Evolutionary conservation across 1,140 invertebrate species (phyloP).

Genomic region (Thaumetopoea pityocampa): DNA sequence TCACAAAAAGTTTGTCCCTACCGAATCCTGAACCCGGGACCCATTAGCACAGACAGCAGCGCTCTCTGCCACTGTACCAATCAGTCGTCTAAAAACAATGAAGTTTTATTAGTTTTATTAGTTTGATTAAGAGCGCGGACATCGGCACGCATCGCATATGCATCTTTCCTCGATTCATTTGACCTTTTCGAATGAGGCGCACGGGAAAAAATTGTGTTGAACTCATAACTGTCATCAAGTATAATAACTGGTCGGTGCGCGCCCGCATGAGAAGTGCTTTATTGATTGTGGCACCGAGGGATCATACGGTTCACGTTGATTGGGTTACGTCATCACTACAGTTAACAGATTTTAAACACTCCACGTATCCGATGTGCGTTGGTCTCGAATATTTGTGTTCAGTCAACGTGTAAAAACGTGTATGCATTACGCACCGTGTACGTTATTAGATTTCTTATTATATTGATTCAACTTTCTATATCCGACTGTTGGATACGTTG

Average conservation of each 20-base stretch:
- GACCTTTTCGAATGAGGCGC: conserved; percentile 53
- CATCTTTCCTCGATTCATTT: conserved; percentile 57
- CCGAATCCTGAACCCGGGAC: conserved; percentile 3
- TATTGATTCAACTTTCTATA: conserved; percentile 16
- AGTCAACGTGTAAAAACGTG: conserved; percentile 8
- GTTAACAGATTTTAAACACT: conserved; percentile 21
- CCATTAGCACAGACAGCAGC: too few species aligned
- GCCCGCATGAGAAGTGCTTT: conserved; percentile 67
- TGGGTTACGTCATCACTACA: conserved; percentile 40
- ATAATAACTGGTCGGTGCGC: conserved; percentile 50
- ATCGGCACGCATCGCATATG: conserved; percentile 29
- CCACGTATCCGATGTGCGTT: conserved; percentile 13
- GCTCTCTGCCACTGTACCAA: conserved; percentile 16
- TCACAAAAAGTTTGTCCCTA: conserved; percentile 10
- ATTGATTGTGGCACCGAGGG: conserved; percentile 57
- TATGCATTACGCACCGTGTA: too few species aligned
- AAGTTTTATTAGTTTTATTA: conserved; percentile 62
- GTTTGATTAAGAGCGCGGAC: conserved; percentile 44
- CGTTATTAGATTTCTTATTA: too few species aligned
- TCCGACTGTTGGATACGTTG: not conserved
- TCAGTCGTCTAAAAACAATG: conserved; percentile 39
- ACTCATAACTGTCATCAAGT: conserved; percentile 62
- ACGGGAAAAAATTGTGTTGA: conserved; percentile 57
- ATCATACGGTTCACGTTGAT: conserved; percentile 37
- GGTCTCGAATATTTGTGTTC: conserved; percentile 23